Percentiles rank a stretch among this genome's conserved stretches.
phyloP scores from a whole-genome alignment of 2,888 invertebrate genomes.

The Sympetrum striolatum region DNA sequence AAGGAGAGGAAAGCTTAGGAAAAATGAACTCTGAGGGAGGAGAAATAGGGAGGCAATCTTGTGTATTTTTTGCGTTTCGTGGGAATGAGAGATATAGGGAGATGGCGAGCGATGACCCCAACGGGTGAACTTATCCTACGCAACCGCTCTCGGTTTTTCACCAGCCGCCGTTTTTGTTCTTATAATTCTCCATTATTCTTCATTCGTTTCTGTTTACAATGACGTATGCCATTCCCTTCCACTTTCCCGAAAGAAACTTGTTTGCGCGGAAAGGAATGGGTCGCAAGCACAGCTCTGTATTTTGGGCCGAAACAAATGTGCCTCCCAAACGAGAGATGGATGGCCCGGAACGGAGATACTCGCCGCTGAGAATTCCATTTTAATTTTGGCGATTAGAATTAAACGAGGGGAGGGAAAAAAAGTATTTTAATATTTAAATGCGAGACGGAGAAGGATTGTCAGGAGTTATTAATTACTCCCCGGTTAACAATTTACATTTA shows the following conservation, averaged over 20 bases:
- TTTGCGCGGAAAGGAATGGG: not conserved
- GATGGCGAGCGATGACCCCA: not conserved
- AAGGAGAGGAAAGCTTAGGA: not conserved
- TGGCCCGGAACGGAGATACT: not conserved
- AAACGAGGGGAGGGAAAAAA: not conserved
- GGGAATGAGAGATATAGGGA: not conserved
- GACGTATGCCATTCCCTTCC: not conserved
- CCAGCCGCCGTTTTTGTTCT: not conserved
- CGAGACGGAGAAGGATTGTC: not conserved
- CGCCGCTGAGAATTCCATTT: not conserved
- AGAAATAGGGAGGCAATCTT: not conserved
- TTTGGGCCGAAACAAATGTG: not conserved
- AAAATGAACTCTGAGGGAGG: not conserved
- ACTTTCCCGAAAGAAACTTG: not conserved
- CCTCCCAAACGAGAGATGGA: not conserved
- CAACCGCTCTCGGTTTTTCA: not conserved
- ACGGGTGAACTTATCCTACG: not conserved
- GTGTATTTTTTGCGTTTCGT: not conserved
- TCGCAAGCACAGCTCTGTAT: not conserved
- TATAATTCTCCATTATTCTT: not conserved
- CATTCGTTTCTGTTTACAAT: not conserved
- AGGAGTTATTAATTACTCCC: not conserved
- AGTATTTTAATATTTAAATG: not conserved
- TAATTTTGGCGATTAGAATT: not conserved
- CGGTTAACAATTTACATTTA: not conserved